These are phyloP conservation scores for Lasioglossum malachurum DNA, from an alignment of 2,888 invertebrate species.

Conservation along the genomic window DNA sequence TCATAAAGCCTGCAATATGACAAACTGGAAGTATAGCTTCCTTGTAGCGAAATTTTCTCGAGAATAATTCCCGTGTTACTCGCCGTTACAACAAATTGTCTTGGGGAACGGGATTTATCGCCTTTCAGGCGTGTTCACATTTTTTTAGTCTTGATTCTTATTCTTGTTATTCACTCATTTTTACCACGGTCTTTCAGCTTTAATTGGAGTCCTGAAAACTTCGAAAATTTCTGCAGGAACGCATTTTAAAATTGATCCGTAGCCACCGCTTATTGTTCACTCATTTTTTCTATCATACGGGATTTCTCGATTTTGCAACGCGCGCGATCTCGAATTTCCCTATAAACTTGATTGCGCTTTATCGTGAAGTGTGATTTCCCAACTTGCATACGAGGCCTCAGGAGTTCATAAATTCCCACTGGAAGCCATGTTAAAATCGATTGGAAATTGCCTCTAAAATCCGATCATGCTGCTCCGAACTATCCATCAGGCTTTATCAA, in stretches of 20 bases:
- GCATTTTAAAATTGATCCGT: neutral
- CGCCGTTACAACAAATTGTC: neutral
- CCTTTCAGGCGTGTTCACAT: neutral
- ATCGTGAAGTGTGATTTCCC: neutral
- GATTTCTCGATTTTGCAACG: neutral
- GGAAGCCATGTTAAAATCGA: neutral
- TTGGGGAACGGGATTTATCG: neutral
- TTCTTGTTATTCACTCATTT: neutral
- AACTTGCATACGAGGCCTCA: neutral
- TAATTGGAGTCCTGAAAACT: neutral
- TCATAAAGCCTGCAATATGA: constrained; percentile 35
- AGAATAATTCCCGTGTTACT: neutral
- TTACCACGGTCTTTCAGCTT: neutral
- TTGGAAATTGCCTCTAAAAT: neutral
- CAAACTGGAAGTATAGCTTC: constrained; percentile 21
- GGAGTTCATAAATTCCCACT: neutral
- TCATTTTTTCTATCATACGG: neutral
- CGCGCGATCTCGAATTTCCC: neutral
- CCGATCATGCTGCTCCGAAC: neutral
- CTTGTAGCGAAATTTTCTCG: constrained; percentile 11
- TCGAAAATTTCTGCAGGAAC: neutral
- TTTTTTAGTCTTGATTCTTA: neutral
- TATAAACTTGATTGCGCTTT: neutral
- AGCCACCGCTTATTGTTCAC: neutral
- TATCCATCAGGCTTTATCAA: neutral